Evolutionary conservation across 2,888 invertebrate genomes (phyloP), one percentile per base, ranked within the genome.

Genomic region (Xestia sexstrigata): DNA sequence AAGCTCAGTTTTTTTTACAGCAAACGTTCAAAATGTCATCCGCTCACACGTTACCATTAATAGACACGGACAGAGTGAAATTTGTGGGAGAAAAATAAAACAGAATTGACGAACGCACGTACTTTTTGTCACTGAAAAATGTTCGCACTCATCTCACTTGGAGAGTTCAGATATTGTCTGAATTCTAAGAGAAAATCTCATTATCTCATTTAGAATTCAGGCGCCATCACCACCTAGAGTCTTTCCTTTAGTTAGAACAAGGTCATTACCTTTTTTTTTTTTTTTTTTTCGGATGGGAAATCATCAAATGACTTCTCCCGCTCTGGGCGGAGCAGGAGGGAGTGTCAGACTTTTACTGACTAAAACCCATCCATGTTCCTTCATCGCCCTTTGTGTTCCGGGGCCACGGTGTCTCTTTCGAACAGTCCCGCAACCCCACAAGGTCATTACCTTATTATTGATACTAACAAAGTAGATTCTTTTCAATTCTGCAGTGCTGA

Each of bases 1-100:
- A 90, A 86, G 80, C 82, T 76, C 73, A 42, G 78, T 78, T 83
- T 89, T 89, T 85, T 86, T 65, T 65, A 88, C 87, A 86, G 73
- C 81, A 78, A 83, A 82, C 78, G 81, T 73, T 86, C 75, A 71
- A 88, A 87, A 87, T 87, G 82, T 83, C 80, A 78, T 79, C 83
- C 87, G 69, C 75, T 86, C 72, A 81, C 83, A 82, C 55, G 69
- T 72, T 79, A 68, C 79, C 74, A 83, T 82, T 88, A 84, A 81
- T 81, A 82, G 88, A 77, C 58, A 68, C 65, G 65, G 58, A 78
- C 79, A 83, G 73, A 75, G 79, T 78, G 67, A 58, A 70, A 79
- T 79, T 76, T 69, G 77, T 74, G 20, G 60, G 23, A 47, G 63
- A 67, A 49, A 58, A 85, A 76, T 60, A 45, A 76, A 52, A 68